These are phyloP conservation scores for Hypotaenidia okinawae DNA, from an alignment of 2,797 vertebrate genomes.

Conservation along the genomic window DNA sequence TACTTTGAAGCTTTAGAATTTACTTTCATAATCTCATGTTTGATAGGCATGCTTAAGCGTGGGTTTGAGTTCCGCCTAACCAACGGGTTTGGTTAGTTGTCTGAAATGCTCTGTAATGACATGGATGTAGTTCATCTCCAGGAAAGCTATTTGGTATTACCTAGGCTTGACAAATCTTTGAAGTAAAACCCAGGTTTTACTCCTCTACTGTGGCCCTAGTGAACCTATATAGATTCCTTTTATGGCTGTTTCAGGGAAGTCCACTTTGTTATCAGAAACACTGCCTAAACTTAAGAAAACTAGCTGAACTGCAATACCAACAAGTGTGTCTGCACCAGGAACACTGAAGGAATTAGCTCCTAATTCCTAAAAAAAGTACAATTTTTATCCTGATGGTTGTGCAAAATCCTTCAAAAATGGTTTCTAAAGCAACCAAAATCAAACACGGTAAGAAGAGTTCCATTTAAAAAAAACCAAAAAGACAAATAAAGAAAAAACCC, in stretches of 20 bases:
- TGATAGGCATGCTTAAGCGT: neutral
- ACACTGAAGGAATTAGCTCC: neutral
- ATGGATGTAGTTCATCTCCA: neutral
- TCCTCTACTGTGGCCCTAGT: neutral
- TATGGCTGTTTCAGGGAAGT: neutral
- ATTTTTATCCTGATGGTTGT: neutral
- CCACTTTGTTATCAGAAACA: neutral
- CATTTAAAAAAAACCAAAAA: neutral
- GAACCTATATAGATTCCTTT: neutral
- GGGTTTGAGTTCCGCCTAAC: neutral
- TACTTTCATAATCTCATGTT: neutral
- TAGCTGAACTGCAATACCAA: neutral
- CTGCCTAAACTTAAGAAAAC: neutral
- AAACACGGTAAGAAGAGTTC: neutral
- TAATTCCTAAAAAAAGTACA: neutral
- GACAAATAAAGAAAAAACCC: neutral
- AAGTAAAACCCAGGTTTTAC: neutral
- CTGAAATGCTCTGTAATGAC: neutral
- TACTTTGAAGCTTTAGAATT: neutral
- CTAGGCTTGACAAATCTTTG: neutral
- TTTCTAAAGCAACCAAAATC: constrained; percentile 2
- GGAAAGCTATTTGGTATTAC: neutral
- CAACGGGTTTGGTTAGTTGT: neutral
- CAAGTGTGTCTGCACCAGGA: neutral
- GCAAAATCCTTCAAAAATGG: neutral